Evolutionary conservation across 2,797 vertebrate species (phyloP).

Genomic region (Notolabrus celidotus): DNA sequence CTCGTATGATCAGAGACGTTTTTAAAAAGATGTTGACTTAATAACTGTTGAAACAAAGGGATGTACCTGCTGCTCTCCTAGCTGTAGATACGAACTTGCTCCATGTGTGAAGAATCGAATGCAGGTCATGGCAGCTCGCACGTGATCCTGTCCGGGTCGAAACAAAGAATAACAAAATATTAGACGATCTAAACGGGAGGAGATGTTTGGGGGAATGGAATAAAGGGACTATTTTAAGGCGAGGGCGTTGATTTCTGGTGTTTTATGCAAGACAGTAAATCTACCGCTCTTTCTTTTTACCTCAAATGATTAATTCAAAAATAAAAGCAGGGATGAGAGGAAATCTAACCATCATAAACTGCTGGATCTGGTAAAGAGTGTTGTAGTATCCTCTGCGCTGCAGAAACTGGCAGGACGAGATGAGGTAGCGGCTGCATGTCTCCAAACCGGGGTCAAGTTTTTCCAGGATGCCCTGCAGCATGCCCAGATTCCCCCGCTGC

Average conservation of each 20-base stretch:
- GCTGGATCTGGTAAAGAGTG: slow-evolving; percentile 95
- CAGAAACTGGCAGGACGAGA: slow-evolving; percentile 95
- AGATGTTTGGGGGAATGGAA: too few species aligned
- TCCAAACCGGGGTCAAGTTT: slow-evolving; percentile 91
- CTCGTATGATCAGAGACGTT: neutral
- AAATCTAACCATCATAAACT: slow-evolving; percentile 94
- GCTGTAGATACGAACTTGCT: slow-evolving; percentile 90
- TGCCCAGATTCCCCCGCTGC: slow-evolving; percentile 88
- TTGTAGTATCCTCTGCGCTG: slow-evolving; percentile 92
- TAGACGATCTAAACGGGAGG: too few species aligned
- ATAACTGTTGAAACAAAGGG: neutral
- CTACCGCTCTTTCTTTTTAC: neutral
- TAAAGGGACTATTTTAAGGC: too few species aligned
- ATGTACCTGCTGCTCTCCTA: slow-evolving; percentile 89
- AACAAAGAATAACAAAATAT: too few species aligned
- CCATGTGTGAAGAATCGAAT: slow-evolving; percentile 95
- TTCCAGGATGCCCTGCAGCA: slow-evolving; percentile 91
- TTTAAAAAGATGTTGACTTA: neutral
- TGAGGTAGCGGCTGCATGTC: slow-evolving; percentile 91
- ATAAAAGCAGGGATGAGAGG: too few species aligned
- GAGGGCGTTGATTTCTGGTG: too few species aligned
- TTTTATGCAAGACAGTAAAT: too few species aligned
- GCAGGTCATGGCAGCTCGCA: slow-evolving; percentile 97
- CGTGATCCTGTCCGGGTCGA: slow-evolving; percentile 88
- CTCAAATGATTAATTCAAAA: neutral